Conservation (phyloP, 2,113 vertebrate species). For the Zosterops lateralis region DNA sequence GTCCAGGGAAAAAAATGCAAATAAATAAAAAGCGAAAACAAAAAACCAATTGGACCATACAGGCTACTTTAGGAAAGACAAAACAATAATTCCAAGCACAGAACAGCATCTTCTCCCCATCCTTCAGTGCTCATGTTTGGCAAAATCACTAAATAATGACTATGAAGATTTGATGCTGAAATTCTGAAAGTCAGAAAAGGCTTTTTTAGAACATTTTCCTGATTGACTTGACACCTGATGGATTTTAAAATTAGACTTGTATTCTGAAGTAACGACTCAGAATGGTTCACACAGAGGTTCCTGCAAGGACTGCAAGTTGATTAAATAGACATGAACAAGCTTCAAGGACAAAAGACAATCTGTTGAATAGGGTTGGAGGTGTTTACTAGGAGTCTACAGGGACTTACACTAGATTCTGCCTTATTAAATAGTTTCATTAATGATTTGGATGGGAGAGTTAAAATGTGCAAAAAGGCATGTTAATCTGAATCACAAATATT, state of each 20-base stretch:
- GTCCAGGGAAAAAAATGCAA: neutral
- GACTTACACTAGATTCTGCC: neutral
- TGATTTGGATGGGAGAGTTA: neutral
- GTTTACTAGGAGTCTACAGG: neutral
- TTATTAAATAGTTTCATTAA: neutral
- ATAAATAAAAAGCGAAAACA: neutral
- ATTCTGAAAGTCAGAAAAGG: neutral
- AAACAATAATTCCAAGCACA: neutral
- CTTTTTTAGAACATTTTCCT: neutral
- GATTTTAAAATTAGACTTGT: neutral
- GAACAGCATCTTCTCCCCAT: neutral
- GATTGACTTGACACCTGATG: neutral
- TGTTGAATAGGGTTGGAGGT: neutral
- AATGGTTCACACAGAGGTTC: neutral
- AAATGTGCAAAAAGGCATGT: neutral
- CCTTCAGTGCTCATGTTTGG: neutral
- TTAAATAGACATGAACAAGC: neutral
- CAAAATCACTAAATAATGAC: neutral
- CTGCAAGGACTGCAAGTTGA: neutral
- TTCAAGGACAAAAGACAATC: neutral
- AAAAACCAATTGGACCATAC: neutral
- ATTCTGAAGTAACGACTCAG: neutral
- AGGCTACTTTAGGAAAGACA: neutral
- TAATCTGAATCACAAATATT: slow-evolving; percentile 4
- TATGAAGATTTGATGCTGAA: neutral